A percentile compares a stretch with the other conserved stretches of the same genome.
Evolutionary conservation across 2,888 invertebrate genomes (phyloP).

Genomic region (Cryptus armator): DNA sequence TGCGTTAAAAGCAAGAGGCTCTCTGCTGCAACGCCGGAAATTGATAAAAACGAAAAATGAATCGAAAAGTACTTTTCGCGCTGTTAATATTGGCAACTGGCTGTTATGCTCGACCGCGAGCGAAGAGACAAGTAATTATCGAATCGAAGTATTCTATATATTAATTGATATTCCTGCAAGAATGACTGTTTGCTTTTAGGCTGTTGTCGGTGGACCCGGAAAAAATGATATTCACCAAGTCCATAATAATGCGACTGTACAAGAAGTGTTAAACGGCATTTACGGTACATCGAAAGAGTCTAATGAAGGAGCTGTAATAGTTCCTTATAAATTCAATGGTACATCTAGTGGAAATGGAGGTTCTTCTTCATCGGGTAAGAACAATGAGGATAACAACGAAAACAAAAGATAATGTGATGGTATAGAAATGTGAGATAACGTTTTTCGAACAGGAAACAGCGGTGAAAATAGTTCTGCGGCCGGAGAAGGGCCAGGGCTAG

Average conservation of each 20-base stretch:
- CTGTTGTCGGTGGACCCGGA: background rate
- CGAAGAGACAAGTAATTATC: conserved; percentile 51
- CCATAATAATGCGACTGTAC: background rate
- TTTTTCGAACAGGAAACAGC: background rate
- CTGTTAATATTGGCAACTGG: conserved; percentile 42
- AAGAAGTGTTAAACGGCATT: background rate
- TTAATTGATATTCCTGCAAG: background rate
- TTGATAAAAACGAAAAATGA: conserved; percentile 18
- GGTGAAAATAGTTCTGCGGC: background rate
- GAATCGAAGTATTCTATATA: background rate
- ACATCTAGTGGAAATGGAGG: background rate
- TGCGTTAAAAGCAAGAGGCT: background rate
- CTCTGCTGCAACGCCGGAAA: background rate
- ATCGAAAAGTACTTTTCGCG: conserved; percentile 15
- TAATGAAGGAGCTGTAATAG: background rate
- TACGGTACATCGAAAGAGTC: background rate
- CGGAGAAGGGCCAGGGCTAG: background rate
- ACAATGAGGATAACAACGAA: background rate
- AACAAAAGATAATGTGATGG: background rate
- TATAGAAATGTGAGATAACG: too few species aligned
- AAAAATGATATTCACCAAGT: background rate
- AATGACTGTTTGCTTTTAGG: conserved; percentile 14
- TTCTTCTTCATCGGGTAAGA: background rate
- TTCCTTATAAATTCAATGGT: background rate
- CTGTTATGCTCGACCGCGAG: conserved; percentile 36